Conservation (phyloP, 1,140 invertebrate species). For the Kradibia gibbosae region DNA sequence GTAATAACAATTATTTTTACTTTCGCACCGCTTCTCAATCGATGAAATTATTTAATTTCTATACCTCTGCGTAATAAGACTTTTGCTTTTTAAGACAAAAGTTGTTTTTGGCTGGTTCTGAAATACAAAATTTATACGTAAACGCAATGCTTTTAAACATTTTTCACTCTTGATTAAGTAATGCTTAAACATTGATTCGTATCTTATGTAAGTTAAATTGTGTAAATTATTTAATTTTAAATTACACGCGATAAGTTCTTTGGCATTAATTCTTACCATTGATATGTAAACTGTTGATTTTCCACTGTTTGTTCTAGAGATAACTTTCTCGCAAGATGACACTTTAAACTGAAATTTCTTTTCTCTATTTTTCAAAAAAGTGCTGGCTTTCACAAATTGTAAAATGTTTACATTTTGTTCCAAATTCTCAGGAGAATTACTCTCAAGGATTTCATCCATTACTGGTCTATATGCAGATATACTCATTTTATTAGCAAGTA, state of each 20-base stretch:
- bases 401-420: not conserved
- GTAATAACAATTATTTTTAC: slow-evolving; percentile 55
- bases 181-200: too few species aligned
- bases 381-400: slow-evolving; percentile 5
- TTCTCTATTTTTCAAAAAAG: slow-evolving; percentile 16
- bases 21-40: not conserved
- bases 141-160: too few species aligned
- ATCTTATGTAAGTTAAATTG: too few species aligned
- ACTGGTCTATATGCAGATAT: too few species aligned
- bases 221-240: too few species aligned
- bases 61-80: slow-evolving; percentile 29
- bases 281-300: not conserved
- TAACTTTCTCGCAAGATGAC: slow-evolving; percentile 35
- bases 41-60: not conserved
- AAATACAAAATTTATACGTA: slow-evolving; percentile 17
- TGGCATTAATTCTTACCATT: slow-evolving; percentile 18
- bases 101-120: slow-evolving; percentile 25
- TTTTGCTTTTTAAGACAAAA: slow-evolving; percentile 41
- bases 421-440: too few species aligned
- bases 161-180: too few species aligned
- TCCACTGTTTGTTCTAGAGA: not conserved
- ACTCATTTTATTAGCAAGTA: too few species aligned
- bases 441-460: too few species aligned
- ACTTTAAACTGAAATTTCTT: slow-evolving; percentile 1
- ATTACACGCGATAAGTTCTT: too few species aligned